A percentile compares a stretch with the other conserved stretches of the same genome.
Evolutionary conservation across 2,888 invertebrate species (phyloP).

Genomic region (Noctua fimbriata): DNA sequence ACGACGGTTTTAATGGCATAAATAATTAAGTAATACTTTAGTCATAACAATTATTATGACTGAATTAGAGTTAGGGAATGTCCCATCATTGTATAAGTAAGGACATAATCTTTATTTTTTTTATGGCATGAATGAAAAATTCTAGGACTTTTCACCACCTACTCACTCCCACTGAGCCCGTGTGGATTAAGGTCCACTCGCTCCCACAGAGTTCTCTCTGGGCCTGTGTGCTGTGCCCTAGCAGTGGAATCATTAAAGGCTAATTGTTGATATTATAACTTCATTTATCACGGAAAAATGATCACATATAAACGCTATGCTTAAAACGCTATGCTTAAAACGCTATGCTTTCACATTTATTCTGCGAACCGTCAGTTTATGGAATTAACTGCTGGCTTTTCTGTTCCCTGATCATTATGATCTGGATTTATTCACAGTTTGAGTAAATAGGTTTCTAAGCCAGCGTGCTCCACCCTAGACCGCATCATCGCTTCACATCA

Average conservation of each 20-base stretch:
- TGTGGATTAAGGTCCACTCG: neutral
- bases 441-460: too few species aligned
- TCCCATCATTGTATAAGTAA: neutral
- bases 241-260: neutral
- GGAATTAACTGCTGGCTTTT: too few species aligned
- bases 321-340: too few species aligned
- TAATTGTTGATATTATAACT: neutral
- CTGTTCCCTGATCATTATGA: too few species aligned
- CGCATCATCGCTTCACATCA: too few species aligned
- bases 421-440: too few species aligned
- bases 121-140: neutral
- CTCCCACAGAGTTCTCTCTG: neutral
- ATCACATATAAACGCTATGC: too few species aligned
- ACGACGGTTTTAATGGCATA: conserved; percentile 4
- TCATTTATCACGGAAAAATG: neutral
- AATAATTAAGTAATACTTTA: conserved; percentile 20
- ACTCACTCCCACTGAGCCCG: neutral
- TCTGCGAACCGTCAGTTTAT: too few species aligned
- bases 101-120: neutral
- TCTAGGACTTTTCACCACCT: neutral
- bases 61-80: neutral
- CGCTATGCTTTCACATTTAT: too few species aligned
- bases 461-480: too few species aligned
- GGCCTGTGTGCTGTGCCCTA: neutral
- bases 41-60: neutral